Conservation (phyloP, 2,888 invertebrate species). For the Drosophila koepferae region DNA sequence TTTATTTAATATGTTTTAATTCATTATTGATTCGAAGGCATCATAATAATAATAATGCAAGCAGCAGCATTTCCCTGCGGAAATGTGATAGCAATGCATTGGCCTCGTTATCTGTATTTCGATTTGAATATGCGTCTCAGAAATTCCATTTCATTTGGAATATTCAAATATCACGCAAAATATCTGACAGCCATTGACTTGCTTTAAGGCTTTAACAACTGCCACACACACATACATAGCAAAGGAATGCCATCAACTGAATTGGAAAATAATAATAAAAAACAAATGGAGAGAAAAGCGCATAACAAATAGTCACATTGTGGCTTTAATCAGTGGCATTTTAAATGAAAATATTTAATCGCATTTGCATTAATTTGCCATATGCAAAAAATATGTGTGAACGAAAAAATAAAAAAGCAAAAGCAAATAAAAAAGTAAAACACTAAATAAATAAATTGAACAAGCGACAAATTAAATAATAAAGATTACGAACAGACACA, state of each 20-base stretch:
- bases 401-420: slow-evolving; percentile 1
- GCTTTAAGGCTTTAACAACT: slow-evolving; percentile 30
- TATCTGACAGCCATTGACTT: slow-evolving; percentile 6
- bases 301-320: slow-evolving; percentile 60
- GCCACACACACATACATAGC: slow-evolving; percentile 25
- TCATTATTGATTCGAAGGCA: slow-evolving; percentile 70
- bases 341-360: slow-evolving; percentile 74
- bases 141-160: slow-evolving; percentile 20
- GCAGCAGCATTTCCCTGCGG: slow-evolving; percentile 22
- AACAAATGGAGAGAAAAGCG: slow-evolving; percentile 11
- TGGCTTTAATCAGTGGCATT: slow-evolving; percentile 56
- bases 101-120: not conserved
- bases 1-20: slow-evolving; percentile 77
- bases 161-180: slow-evolving; percentile 47
- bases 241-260: slow-evolving; percentile 21
- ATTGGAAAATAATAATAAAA: not conserved
- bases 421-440: slow-evolving; percentile 27
- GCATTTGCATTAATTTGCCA: slow-evolving; percentile 72
- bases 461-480: slow-evolving; percentile 75
- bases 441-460: slow-evolving; percentile 31
- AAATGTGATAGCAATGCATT: slow-evolving; percentile 11
- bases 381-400: slow-evolving; percentile 38
- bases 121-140: not conserved
- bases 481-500: slow-evolving; percentile 52
- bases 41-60: slow-evolving; percentile 30